These are phyloP conservation scores for Anableps anableps DNA, from an alignment of 2,797 vertebrate genomes.

Conservation along the genomic window DNA sequence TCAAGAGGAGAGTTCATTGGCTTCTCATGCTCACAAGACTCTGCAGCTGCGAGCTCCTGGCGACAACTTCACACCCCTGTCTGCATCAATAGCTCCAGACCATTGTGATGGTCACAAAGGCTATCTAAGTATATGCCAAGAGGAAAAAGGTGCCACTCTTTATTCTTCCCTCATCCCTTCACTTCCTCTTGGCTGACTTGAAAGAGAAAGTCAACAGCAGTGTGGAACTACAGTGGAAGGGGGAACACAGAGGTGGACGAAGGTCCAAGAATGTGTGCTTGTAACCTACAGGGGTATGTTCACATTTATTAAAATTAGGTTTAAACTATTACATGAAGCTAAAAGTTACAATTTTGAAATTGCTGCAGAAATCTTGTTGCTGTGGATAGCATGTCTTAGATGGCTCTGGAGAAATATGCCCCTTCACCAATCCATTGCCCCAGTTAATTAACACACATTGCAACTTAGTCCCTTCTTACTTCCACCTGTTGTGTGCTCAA, in stretches of 20 bases:
- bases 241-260: constrained; percentile 4
- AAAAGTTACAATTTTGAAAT: not conserved
- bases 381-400: not conserved
- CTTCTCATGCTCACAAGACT: constrained; percentile 60
- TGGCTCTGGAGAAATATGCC: not conserved
- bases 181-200: constrained; percentile 56
- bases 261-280: constrained; percentile 25
- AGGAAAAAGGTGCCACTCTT: constrained; percentile 71
- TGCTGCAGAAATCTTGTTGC: not conserved
- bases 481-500: no score
- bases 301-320: not conserved
- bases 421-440: not conserved
- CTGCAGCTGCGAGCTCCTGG: constrained; percentile 48
- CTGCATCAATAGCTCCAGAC: constrained; percentile 67
- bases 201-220: constrained; percentile 53
- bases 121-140: constrained; percentile 56
- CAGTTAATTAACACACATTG: not conserved
- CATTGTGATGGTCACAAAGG: constrained; percentile 75
- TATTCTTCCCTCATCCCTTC: constrained; percentile 63
- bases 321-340: not conserved
- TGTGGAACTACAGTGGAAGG: constrained; percentile 17
- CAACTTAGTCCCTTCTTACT: not conserved
- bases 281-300: constrained; percentile 13
- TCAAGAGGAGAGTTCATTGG: constrained; percentile 48
- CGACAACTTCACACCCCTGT: constrained; percentile 57